Base-by-base conservation (phyloP, 2,797 vertebrate species). In the Brachyrhaphis roseni region DNA sequence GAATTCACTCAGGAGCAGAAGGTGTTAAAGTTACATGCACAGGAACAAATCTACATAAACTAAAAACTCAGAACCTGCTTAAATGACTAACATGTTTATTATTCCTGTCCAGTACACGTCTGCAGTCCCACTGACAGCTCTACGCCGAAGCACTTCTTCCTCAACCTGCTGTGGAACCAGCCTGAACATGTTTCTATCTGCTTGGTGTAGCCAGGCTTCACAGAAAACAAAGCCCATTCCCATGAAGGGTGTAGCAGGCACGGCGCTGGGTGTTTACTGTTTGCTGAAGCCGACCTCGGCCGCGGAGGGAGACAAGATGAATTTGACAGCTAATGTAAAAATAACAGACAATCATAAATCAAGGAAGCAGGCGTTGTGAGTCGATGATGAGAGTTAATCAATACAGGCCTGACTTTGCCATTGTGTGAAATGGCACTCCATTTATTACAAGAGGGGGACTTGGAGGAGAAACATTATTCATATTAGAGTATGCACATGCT, bases 321-420 rank as follows among this genome's bases (percentile, higher is more conserved):
- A 98, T 97, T 97, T 97, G 97, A 97, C 96, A 96, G 96, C 95
- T 97, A 97, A 97, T 97, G 97, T 97, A 97, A 97, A 97, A 98
- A 97, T 97, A 97, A 97, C 96, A 97, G 96, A 96, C 94, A 96
- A 96, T 97, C 95, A 97, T 98, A 97, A 94, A 97, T 97, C 97
- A 97, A 95, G 93, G 96, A 96, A 97, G 96, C 96, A 94, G 96
- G 96, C 95, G 95, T 96, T 90, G 95, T 94, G 96, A 97, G 95
- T 96, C 96, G 93, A 94, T 97, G 96, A 97, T 97, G 97, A 98
- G 97, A 97, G 97, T 96, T 97, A 97, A 97, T 98, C 97, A 97
- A 98, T 98, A 97, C 95, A 88, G 95, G 95, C 95, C 96, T 96
- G 96, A 97, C 96, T 97, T 96, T 95, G 96, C 96, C 97, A 97